Evolutionary conservation across 2,113 vertebrate species (phyloP).

Genomic region (Microcebus jonahi): DNA sequence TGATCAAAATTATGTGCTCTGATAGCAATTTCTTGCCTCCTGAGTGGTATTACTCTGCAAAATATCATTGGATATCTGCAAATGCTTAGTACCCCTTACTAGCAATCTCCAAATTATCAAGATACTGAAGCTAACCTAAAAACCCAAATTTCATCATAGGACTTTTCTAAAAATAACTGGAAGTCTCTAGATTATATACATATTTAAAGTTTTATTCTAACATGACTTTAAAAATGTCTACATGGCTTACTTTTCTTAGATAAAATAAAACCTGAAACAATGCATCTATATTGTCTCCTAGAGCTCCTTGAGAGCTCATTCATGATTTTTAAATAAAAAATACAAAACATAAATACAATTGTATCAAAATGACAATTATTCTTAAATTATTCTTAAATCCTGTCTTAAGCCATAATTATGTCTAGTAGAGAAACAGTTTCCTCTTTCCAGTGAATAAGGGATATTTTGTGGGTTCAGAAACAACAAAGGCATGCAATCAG

Average conservation of each 20-base stretch:
- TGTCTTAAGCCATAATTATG: background rate
- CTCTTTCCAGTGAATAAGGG: background rate
- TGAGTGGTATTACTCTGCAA: background rate
- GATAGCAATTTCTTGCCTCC: background rate
- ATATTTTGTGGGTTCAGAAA: background rate
- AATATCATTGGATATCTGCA: background rate
- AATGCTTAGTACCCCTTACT: background rate
- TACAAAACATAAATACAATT: background rate
- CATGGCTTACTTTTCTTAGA: background rate
- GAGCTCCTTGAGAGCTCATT: background rate
- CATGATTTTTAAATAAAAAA: constrained; percentile 1
- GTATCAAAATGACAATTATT: background rate
- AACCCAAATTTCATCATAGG: background rate
- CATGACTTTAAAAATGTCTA: background rate
- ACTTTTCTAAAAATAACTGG: background rate
- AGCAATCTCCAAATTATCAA: background rate
- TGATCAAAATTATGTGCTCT: background rate
- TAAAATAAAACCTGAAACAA: constrained; percentile 20
- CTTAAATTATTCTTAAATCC: background rate
- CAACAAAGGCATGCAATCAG: background rate
- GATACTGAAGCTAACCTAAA: background rate
- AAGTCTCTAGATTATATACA: background rate
- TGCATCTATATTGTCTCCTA: background rate
- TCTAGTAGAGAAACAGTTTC: background rate
- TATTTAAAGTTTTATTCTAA: background rate